phyloP scores from a whole-genome alignment of 2,888 invertebrate genomes.

The Theretra japonica region DNA sequence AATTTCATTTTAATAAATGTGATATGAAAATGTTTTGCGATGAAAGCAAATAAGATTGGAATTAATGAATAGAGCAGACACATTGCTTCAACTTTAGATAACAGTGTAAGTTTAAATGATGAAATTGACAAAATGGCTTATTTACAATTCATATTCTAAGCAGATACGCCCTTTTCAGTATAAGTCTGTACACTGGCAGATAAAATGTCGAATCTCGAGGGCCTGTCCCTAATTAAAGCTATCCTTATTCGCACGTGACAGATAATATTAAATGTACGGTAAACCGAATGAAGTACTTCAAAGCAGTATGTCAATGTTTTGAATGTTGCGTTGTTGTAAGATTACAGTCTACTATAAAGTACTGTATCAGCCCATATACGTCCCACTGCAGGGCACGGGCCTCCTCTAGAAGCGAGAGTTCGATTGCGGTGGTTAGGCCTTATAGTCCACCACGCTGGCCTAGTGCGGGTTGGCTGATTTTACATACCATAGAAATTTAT shows the following conservation, averaged over 20 bases:
- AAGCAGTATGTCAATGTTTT: background rate
- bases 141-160: background rate
- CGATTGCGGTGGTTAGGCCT: too few species aligned
- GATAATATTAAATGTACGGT: background rate
- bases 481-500: too few species aligned
- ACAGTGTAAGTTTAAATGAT: background rate
- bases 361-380: too few species aligned
- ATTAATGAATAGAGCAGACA: too few species aligned
- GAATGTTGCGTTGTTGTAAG: too few species aligned
- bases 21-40: background rate
- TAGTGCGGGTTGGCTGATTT: too few species aligned
- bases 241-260: constrained; percentile 5
- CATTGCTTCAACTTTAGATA: too few species aligned
- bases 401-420: too few species aligned
- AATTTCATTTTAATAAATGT: background rate
- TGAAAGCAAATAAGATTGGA: background rate
- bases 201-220: constrained; percentile 9
- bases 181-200: background rate
- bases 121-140: background rate
- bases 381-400: too few species aligned
- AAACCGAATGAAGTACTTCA: background rate
- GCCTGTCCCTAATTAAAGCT: constrained; percentile 21
- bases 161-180: background rate
- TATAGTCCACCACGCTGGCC: too few species aligned
- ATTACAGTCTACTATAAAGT: too few species aligned